phyloP scores from a whole-genome alignment of 64 coral and sea anemone species.

The Acropora tenuis region DNA sequence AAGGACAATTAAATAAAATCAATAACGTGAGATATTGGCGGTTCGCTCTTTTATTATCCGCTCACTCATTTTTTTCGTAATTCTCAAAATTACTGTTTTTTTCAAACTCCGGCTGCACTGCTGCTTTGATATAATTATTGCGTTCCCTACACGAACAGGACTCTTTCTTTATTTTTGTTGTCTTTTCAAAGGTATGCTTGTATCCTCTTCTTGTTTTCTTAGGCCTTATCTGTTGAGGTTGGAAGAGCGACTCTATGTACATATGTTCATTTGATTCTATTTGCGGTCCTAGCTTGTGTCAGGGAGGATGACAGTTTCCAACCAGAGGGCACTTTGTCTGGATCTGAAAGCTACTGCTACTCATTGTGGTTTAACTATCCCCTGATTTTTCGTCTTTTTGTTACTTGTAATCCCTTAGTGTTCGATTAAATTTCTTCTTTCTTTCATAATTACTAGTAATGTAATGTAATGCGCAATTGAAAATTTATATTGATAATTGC shows the following conservation, averaged over 20 bases:
- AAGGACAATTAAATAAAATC: neutral
- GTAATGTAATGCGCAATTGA: too few species aligned
- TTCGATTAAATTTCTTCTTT: too few species aligned
- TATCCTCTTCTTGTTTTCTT: neutral
- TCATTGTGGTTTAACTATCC: too few species aligned
- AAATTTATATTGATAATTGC: too few species aligned
- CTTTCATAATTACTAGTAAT: too few species aligned
- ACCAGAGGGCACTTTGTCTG: too few species aligned
- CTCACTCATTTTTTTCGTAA: neutral
- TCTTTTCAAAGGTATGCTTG: neutral
- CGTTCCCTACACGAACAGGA: neutral
- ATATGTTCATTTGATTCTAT: neutral
- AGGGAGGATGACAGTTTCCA: neutral
- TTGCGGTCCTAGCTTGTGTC: neutral
- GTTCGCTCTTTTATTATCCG: too few species aligned
- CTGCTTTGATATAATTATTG: too few species aligned
- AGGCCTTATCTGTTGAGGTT: neutral
- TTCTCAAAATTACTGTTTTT: neutral
- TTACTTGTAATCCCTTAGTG: too few species aligned
- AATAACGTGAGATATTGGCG: neutral
- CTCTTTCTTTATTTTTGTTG: neutral
- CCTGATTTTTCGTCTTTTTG: too few species aligned
- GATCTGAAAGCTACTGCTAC: too few species aligned
- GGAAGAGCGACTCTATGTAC: neutral
- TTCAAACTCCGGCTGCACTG: neutral